Evolutionary conservation across 2,888 invertebrate species (phyloP).

Genomic region (Trissolcus japonicus): DNA sequence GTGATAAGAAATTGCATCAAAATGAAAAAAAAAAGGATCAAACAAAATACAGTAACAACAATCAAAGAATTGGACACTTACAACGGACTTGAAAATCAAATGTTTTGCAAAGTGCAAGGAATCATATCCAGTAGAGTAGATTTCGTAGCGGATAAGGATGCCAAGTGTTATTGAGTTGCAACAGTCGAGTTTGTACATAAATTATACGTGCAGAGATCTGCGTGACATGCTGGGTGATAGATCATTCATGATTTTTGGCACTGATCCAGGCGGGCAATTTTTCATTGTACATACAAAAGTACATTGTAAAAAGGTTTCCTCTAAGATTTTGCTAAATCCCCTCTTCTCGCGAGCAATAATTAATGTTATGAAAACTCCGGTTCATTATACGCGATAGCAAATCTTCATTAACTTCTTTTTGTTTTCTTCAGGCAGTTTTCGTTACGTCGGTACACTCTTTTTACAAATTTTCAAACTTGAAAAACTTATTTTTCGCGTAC

Average conservation of each 20-base stretch:
- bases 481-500: too few relatives aligned
- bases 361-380: slow-evolving; percentile 1
- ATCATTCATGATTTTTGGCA: slow-evolving; percentile 39
- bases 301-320: slow-evolving; percentile 41
- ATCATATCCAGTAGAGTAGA: slow-evolving; percentile 70
- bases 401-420: neutral
- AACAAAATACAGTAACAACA: slow-evolving; percentile 1
- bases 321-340: neutral
- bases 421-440: neutral
- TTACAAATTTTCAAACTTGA: too few relatives aligned
- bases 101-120: slow-evolving; percentile 50
- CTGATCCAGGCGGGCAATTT: slow-evolving; percentile 28
- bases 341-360: neutral
- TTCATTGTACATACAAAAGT: slow-evolving; percentile 44
- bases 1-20: neutral
- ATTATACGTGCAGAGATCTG: slow-evolving; percentile 32
- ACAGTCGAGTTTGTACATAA: slow-evolving; percentile 37
- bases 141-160: slow-evolving; percentile 61
- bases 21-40: neutral
- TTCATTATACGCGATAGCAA: too few relatives aligned
- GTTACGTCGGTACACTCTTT: too few relatives aligned
- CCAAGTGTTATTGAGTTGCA: slow-evolving; percentile 62
- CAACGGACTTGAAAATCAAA: slow-evolving; percentile 19
- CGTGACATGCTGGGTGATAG: slow-evolving; percentile 34
- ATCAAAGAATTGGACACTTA: slow-evolving; percentile 19